These are phyloP conservation scores for Cinclus mexicanus DNA, from an alignment of 2,113 vertebrate species.

Conservation along the genomic window DNA sequence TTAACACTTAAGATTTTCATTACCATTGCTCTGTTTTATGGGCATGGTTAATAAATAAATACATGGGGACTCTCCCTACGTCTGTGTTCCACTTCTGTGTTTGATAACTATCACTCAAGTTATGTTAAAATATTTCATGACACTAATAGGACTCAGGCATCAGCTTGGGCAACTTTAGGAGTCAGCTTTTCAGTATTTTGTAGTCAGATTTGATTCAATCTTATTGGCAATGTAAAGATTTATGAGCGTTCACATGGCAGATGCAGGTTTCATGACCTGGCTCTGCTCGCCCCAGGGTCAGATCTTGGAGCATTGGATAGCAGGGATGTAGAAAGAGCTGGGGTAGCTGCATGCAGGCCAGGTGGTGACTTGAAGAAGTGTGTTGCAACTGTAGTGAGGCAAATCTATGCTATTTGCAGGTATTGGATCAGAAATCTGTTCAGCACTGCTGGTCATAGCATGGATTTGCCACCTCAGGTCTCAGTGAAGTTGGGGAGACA, in stretches of 20 bases:
- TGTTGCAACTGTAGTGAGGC: neutral
- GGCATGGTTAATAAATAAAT: neutral
- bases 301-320: neutral
- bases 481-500: neutral
- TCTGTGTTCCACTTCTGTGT: neutral
- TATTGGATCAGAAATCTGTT: neutral
- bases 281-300: neutral
- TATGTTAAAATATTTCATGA: neutral
- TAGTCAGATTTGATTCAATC: neutral
- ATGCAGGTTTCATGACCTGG: neutral
- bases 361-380: neutral
- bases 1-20: neutral
- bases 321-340: neutral
- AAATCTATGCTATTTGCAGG: neutral
- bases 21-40: neutral
- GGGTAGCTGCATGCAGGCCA: neutral
- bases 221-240: neutral
- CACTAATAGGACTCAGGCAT: neutral
- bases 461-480: neutral
- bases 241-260: neutral
- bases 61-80: accelerated
- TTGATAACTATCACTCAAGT: neutral
- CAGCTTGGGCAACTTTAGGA: neutral
- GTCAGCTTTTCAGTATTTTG: neutral
- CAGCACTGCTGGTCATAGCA: neutral